Percentiles rank a stretch among this genome's conserved stretches.
These are phyloP conservation scores for Galerucella calmariensis DNA, from an alignment of 2,888 invertebrate species.

Conservation along the genomic window DNA sequence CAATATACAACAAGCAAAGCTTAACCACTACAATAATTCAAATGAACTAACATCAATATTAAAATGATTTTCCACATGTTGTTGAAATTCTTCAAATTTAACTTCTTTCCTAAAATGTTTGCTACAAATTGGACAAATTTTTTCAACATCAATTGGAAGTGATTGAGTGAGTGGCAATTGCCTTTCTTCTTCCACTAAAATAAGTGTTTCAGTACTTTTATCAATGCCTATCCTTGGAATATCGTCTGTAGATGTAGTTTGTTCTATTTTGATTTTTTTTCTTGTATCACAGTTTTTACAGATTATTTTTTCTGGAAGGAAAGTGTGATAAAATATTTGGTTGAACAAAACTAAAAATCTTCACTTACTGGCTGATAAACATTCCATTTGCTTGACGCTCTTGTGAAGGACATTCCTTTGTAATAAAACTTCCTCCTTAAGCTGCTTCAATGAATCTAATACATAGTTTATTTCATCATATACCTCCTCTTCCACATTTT, in stretches of 20 bases:
- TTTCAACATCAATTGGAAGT: slow-evolving; percentile 56
- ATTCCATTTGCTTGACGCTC: slow-evolving; percentile 50
- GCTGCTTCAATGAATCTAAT: slow-evolving; percentile 71
- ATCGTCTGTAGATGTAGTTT: slow-evolving; percentile 47
- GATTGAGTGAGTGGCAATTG: slow-evolving; percentile 26
- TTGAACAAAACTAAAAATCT: slow-evolving; percentile 11
- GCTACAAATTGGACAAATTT: slow-evolving; percentile 83
- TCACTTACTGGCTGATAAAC: slow-evolving; percentile 24
- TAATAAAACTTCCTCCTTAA: slow-evolving; percentile 66
- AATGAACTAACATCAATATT: slow-evolving; percentile 65
- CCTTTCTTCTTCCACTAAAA: slow-evolving; percentile 35
- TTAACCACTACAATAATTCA: slow-evolving; percentile 51
- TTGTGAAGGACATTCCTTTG: slow-evolving; percentile 71
- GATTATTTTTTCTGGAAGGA: slow-evolving; percentile 46
- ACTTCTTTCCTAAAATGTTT: slow-evolving; percentile 70
- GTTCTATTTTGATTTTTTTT: slow-evolving; percentile 43
- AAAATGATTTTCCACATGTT: slow-evolving; percentile 84
- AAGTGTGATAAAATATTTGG: slow-evolving; percentile 1
- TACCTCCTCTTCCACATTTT: slow-evolving; percentile 72
- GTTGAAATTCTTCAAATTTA: slow-evolving; percentile 74
- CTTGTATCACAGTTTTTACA: slow-evolving; percentile 45
- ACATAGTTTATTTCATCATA: slow-evolving; percentile 74
- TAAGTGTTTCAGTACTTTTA: slow-evolving; percentile 48
- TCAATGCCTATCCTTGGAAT: slow-evolving; percentile 45
- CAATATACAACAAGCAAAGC: slow-evolving; percentile 11